Percentiles rank a stretch among this genome's conserved stretches.
phyloP scores from a whole-genome alignment of 2,113 vertebrate genomes.

The Copsychus sechellarum region DNA sequence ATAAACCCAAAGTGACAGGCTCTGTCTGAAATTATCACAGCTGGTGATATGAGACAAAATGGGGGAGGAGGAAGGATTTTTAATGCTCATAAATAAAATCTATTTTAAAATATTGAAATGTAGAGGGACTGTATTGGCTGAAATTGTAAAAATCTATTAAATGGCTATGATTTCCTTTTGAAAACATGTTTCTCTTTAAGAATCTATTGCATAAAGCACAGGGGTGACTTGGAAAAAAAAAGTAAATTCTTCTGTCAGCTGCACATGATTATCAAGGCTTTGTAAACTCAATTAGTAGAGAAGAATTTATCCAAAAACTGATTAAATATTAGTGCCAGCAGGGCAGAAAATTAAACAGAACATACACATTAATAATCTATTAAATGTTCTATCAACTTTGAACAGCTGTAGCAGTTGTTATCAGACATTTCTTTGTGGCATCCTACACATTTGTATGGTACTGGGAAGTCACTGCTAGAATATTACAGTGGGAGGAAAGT shows the following conservation, averaged over 20 bases:
- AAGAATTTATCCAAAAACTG: constrained; percentile 41
- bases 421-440: background rate
- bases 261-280: constrained; percentile 4
- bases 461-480: background rate
- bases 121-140: background rate
- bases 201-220: background rate
- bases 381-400: constrained; percentile 40
- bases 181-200: background rate
- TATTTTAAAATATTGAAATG: background rate
- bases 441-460: background rate
- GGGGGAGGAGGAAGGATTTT: background rate
- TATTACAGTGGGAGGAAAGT: background rate
- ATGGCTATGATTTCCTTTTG: background rate
- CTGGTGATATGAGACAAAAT: background rate
- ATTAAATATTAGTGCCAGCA: constrained; percentile 56
- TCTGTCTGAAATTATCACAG: background rate
- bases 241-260: constrained; percentile 29
- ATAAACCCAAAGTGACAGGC: background rate
- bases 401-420: constrained; percentile 27
- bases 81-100: background rate
- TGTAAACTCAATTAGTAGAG: constrained; percentile 52
- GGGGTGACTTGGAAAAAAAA: background rate
- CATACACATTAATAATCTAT: constrained; percentile 46
- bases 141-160: background rate
- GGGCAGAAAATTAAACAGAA: constrained; percentile 60